Base-by-base conservation (phyloP, 2,888 invertebrate species). In the Petrophora chlorosata region DNA sequence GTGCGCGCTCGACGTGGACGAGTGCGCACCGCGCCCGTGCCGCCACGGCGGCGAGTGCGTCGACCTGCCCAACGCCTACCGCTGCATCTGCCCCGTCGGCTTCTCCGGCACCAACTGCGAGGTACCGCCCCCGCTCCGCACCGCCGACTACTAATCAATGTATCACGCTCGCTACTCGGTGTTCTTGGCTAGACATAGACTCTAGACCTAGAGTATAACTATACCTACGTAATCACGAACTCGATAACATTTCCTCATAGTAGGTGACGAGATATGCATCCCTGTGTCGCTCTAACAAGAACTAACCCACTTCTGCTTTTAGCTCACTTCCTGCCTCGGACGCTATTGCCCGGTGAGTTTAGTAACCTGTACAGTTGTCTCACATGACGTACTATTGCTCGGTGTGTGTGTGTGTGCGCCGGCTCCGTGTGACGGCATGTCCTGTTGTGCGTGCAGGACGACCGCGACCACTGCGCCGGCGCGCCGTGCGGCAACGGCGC, bases 11-110 rank as follows among this genome's bases (percentile, higher is more conserved):
- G 96, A 97, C 85, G 94, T 97, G 60, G 94, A 97, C 85, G 97
- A 97, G 80, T 98, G 98, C 86, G 94, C 94, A 60, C 93, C 95
- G 60, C 94, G 93, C 54, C 97, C 98, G 1, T 98, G 98, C 83
- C 93, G 94, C 71, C 95, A 98, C 83, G 97, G 97, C 35, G 98
- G 97, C 67, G 96, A 97, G 82, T 98, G 98, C 79, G 94, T 95
- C 26, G 97, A 98, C 79, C 92, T 95, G 81, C 94, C 95, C 52
- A 95, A 95, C 78, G 94, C 94, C 41, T 97, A 95, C 87, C 94
- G 95, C 72, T 97, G 97, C 90, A 96, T 97, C 70, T 97, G 97
- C 81, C 96, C 96, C 36, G 95, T 96, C 50, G 97, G 97, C 61
- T 97, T 94, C 85, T 95, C 95, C 44, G 98, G 98, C 52, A 92